phyloP scores from a whole-genome alignment of 1,140 invertebrate species.

The Drosophila virilis region DNA sequence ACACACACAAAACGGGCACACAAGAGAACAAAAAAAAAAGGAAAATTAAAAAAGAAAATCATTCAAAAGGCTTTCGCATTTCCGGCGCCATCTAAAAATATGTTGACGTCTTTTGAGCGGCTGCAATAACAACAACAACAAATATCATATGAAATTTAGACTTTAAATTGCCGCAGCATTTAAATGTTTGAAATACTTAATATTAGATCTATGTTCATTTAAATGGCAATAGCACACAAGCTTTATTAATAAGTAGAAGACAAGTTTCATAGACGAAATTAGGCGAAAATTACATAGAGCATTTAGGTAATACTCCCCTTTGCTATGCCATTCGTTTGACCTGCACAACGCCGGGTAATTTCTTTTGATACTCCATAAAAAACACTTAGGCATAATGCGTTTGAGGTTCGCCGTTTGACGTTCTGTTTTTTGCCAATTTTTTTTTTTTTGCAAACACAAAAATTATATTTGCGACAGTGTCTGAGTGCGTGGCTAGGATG shows the following conservation, averaged over 20 bases:
- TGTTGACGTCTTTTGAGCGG: conserved; percentile 66
- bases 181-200: neutral
- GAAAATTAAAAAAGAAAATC: conserved; percentile 2
- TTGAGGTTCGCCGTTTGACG: conserved; percentile 25
- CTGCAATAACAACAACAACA: conserved; percentile 20
- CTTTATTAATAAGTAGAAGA: no score
- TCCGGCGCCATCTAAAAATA: conserved; percentile 79
- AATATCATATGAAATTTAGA: conserved; percentile 9
- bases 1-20: neutral
- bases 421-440: conserved; percentile 7
- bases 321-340: no score
- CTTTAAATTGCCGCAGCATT: conserved; percentile 1
- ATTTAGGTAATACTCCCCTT: no score
- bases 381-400: conserved; percentile 54
- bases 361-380: neutral
- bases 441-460: conserved; percentile 47
- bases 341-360: no score
- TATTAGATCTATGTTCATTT: no score
- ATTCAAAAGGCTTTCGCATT: conserved; percentile 69
- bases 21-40: conserved; percentile 21
- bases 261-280: no score
- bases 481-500: conserved; percentile 1
- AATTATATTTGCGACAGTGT: conserved; percentile 42
- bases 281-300: no score
- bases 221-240: no score